These are phyloP conservation scores for Frieseomelitta varia DNA, from an alignment of 1,140 invertebrate genomes.

Conservation along the genomic window DNA sequence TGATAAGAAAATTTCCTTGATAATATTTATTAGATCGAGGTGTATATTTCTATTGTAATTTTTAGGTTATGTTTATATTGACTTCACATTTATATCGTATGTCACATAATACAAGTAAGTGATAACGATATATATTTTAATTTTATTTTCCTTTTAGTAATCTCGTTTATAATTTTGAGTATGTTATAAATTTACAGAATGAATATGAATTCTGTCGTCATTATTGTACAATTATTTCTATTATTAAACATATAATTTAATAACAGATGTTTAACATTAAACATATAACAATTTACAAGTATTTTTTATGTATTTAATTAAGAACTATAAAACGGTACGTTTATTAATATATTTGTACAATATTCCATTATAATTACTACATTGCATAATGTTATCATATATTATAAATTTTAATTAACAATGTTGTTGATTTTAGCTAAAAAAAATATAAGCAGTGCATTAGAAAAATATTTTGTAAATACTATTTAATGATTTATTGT, in stretches of 20 bases:
- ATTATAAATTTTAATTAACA: background rate
- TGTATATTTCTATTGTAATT: background rate
- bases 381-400: background rate
- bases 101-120: constrained; percentile 32
- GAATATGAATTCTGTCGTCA: background rate
- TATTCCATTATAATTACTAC: background rate
- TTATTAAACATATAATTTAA: background rate
- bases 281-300: constrained; percentile 33
- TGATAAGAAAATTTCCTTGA: background rate
- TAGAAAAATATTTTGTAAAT: background rate
- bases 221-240: background rate
- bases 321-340: constrained; percentile 32
- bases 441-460: background rate
- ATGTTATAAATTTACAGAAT: constrained; percentile 14
- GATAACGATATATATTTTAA: constrained; percentile 1
- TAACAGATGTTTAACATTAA: constrained; percentile 22
- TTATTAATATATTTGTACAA: background rate
- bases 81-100: background rate
- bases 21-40: background rate
- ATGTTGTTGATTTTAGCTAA: background rate
- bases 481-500: background rate
- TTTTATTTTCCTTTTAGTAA: background rate
- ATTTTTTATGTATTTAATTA: constrained; percentile 18
- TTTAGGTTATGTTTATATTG: constrained; percentile 51
- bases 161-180: background rate